A percentile compares a stretch with the other conserved stretches of the same genome.
Evolutionary conservation across 1,140 invertebrate genomes (phyloP).

Genomic region (Euwallacea similis): DNA sequence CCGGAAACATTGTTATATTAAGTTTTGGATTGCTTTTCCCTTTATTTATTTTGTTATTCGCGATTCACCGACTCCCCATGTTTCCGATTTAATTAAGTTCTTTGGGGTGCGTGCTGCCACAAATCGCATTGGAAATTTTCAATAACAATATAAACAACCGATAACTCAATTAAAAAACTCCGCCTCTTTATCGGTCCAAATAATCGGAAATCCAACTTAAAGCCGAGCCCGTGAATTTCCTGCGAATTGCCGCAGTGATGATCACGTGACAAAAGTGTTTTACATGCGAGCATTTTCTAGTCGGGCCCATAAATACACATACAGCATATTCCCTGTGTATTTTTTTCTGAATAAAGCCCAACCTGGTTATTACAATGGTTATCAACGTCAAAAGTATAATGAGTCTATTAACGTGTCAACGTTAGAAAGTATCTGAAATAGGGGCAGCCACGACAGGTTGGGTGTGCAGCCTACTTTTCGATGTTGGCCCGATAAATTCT

Average conservation of each 20-base stretch:
- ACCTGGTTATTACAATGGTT: conserved; percentile 2
- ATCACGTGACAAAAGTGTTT: conserved; percentile 3
- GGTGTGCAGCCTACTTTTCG: no score
- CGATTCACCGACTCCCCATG: conserved; percentile 1
- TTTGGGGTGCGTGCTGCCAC: background rate
- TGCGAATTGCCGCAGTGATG: background rate
- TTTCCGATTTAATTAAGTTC: conserved; percentile 22
- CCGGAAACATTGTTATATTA: conserved; percentile 28
- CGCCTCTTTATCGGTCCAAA: background rate
- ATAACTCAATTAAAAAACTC: conserved; percentile 3
- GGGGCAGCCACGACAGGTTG: conserved; percentile 3
- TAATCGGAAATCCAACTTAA: background rate
- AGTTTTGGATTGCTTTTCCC: conserved; percentile 17
- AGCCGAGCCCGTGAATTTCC: background rate
- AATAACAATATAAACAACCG: background rate
- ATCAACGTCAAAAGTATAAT: background rate
- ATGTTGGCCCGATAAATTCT: no score
- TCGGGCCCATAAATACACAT: conserved; percentile 3
- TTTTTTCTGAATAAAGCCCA: background rate
- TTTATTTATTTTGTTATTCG: conserved; percentile 28
- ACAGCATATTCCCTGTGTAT: background rate
- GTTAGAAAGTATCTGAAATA: conserved; percentile 12
- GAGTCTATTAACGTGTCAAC: conserved; percentile 1
- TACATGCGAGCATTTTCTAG: background rate
- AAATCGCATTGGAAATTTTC: no score